Evolutionary conservation across 2,888 invertebrate species (phyloP), one percentile per base, ranked within the genome.

Genomic region (Erebia palarica): DNA sequence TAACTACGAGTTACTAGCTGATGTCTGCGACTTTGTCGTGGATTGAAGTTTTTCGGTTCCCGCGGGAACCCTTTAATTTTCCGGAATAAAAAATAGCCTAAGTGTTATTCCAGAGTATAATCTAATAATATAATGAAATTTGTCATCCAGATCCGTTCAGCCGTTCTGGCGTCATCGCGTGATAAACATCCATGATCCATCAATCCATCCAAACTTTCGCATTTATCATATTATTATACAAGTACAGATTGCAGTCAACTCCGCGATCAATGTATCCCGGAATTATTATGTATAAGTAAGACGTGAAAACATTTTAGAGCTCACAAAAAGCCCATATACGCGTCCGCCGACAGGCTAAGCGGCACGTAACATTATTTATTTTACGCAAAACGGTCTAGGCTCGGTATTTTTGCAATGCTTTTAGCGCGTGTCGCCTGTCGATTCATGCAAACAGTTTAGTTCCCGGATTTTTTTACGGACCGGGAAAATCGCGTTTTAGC

Each of bases 361-460:
- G 83, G 86, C 88, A 86, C 88, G 87, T 81, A 84, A 84, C 89
- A 85, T 89, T 91, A 91, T 92, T 92, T 92, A 89, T 90, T 92
- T 91, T 85, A 87, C 90, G 87, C 84, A 86, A 81, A 84, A 81
- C 74, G 75, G 68, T 75, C 68, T 74, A 75, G 79, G 77, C 72
- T 75, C 74, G 76, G 68, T 75, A 77, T 81, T 83, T 82, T 85
- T 89, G 82, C 82, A 80, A 80, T 79, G 84, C 84, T 89, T 89
- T 89, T 86, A 87, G 81, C 82, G 83, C 81, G 76, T 80, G 83
- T 80, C 78, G 82, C 77, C 70, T 65, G 76, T 75, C 71, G 77
- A 73, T 83, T 82, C 80, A 81, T 84, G 86, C 88, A 88, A 89
- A 91, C 89, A 91, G 87, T 91, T 91, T 90, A 89, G 86, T 84